Conservation (phyloP, 2,888 invertebrate species). For the Tinea semifulvella region DNA sequence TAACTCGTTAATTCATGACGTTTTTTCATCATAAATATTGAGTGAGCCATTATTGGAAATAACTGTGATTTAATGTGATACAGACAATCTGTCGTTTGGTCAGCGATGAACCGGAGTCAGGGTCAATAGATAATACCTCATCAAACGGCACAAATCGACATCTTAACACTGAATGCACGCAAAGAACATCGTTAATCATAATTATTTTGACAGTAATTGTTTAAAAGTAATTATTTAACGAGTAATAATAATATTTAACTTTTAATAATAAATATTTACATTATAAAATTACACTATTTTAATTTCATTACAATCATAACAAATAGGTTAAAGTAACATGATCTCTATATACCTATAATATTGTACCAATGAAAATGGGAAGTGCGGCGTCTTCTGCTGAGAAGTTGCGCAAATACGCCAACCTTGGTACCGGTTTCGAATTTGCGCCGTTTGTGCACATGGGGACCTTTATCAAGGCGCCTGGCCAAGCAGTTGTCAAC, state of each 20-base stretch:
- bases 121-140: constrained; percentile 9
- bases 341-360: no score
- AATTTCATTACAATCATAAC: no score
- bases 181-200: background rate
- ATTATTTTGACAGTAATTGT: background rate
- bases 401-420: no score
- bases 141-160: constrained; percentile 3
- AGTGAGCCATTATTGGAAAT: constrained; percentile 1
- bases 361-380: no score
- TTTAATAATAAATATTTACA: constrained; percentile 1
- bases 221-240: constrained; percentile 3
- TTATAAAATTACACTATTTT: background rate
- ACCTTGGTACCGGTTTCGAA: no score
- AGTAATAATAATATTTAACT: background rate
- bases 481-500: no score
- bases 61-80: constrained; percentile 11
- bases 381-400: no score
- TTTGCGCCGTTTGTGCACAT: no score
- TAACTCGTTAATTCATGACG: constrained; percentile 4
- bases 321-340: no score
- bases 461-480: no score
- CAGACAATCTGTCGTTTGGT: constrained; percentile 14
- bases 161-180: constrained; percentile 5
- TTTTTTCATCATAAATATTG: constrained; percentile 8
- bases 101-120: constrained; percentile 13